Evolutionary conservation across 2,888 invertebrate species (phyloP), one percentile per base, ranked within the genome.

Genomic region (Emmelina monodactyla): DNA sequence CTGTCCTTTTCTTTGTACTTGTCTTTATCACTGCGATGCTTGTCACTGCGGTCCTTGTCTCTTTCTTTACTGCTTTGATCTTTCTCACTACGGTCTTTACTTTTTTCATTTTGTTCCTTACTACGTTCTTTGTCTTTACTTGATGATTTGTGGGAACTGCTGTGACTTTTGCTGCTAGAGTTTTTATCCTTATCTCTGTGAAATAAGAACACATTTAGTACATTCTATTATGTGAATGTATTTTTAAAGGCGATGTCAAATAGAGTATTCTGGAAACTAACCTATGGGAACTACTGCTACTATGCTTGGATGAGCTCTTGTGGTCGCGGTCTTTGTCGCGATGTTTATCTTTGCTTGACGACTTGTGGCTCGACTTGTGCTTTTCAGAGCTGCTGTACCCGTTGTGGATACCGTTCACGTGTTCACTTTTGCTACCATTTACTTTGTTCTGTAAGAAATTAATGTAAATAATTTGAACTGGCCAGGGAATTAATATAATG

Each of bases 341-440:
- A 56, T 88, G 85, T 54, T 86, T 87, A 53, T 87, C 87, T 55
- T 85, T 86, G 58, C 84, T 85, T 6, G 86, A 85, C 16, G 86
- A 87, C 62, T 87, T 86, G 62, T 86, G 85, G 54, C 85, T 85
- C 45, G 84, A 70, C 68, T 81, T 68, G 69, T 84, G 66, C 63
- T 81, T 81, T 38, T 78, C 72, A 40, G 82, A 72, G 53, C 70
- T 69, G 61, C 52, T 61, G 64, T 88, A 91, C 35, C 92, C 92
- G 75, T 92, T 90, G 55, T 88, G 89, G 58, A 91, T 78, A 39
- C 92, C 92, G 79, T 92, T 92, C 75, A 89, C 81, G 76, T 87
- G 85, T 66, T 81, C 82, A 60, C 56, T 73, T 65, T 73, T 80
- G 65, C 69, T 75, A 43, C 82, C 82, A 59, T 82, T 83, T 65